Percentiles rank a stretch among this genome's conserved stretches.
These are phyloP conservation scores for Epinephelus fuscoguttatus DNA, from an alignment of 2,113 vertebrate species.

Conservation along the genomic window DNA sequence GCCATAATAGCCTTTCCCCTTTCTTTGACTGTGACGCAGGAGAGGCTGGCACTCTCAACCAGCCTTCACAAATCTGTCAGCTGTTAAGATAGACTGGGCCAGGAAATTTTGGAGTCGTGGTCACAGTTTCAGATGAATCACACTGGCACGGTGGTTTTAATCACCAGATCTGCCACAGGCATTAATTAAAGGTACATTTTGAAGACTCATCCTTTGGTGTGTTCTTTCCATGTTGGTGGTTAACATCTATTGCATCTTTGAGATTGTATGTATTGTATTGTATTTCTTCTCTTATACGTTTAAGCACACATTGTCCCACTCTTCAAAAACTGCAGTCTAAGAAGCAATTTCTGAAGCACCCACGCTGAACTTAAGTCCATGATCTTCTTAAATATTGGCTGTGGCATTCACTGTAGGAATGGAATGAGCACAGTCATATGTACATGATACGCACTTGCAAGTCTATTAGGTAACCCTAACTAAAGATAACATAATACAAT, in stretches of 20 bases:
- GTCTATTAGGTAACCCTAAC: not conserved
- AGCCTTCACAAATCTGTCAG: slow-evolving; percentile 15
- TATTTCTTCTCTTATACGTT: not conserved
- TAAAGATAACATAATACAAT: not conserved
- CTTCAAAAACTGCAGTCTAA: not conserved
- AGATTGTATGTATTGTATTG: not conserved
- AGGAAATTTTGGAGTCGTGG: not conserved
- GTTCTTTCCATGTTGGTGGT: not conserved
- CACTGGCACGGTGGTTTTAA: not conserved
- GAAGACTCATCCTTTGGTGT: not conserved
- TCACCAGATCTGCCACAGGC: not conserved
- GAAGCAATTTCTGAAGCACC: not conserved
- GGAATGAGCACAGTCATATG: not conserved
- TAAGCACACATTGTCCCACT: not conserved
- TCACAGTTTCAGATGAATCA: slow-evolving; percentile 27
- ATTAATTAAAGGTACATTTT: not conserved
- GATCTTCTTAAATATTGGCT: not conserved
- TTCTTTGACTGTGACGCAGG: slow-evolving; percentile 9
- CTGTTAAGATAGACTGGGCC: not conserved
- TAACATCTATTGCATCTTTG: not conserved
- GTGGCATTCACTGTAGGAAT: not conserved
- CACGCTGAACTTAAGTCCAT: not conserved
- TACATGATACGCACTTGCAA: not conserved
- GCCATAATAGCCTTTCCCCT: not conserved
- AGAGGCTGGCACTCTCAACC: slow-evolving; percentile 14